Base-by-base conservation (phyloP, 1,140 invertebrate genomes). In the Meloidogyne floridensis region DNA sequence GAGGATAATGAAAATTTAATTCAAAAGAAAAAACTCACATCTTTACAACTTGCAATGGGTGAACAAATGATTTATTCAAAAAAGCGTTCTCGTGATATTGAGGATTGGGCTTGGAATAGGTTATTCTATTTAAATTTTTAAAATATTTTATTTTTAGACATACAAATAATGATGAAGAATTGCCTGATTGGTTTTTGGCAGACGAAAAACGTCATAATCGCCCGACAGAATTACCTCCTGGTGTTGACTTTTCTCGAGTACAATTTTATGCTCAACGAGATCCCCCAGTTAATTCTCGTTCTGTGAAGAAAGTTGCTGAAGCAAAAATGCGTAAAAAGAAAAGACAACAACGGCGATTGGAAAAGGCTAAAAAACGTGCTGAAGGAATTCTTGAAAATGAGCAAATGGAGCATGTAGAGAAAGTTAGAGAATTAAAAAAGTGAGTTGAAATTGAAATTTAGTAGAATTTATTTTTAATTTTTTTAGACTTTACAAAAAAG, bases 261-360 rank as follows among this genome's bases (percentile, higher is more conserved):
- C 75, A 90, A 56, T 90, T 92, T 79, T 93, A 93, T 83, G 91
- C 91, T 85, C 87, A 92, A 77, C 90, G 91, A 81, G 77, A 79
- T 32, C 86, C 95, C 32, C 96, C 96, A 84, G 93, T 99, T 6
- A 96, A 99, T 91, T 94, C 94, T 0, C 92, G 95, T 77, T 95
- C 97, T 15, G 97, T 98, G 72, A 99, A 98, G 91, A 99, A 99
- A 92, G 95, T 99, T 0, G 93, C 96, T 84, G 96, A 99, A 92
- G 98, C 98, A 0, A 99, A 98, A 90, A 95, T 95, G 0, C 93
- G 98, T 72, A 99, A 98, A 92, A 97, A 98, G 93, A 94, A 93
- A 89, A 93, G 95, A 83, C 93, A 80, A 47, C 20, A 85, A 13
- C 75, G 83, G 83, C 94, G 94, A 90, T 91, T 98, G 90, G 95